Evolutionary conservation across 2,797 vertebrate genomes (phyloP), one percentile per base, ranked within the genome.

Genomic region (Oceanodroma leucorhoa): DNA sequence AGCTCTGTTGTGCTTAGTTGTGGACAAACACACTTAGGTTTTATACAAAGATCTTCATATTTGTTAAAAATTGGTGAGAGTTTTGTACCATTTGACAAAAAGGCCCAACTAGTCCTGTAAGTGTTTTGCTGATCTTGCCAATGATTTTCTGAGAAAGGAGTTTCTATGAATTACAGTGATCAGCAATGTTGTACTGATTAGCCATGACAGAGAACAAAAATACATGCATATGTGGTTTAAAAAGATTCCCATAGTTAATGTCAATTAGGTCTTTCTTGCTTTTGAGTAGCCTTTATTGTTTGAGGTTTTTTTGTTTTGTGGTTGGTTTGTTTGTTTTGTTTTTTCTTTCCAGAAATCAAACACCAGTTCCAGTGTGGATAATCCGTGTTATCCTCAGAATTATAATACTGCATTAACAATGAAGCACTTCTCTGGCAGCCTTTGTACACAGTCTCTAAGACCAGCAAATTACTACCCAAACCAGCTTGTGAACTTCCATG

Each of bases 371-470:
- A 55, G 32, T 14, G 80, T 99, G 83, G 43, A 67, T 67, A 99
- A 99, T 85, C 99, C 99, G 50, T 99, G 99, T 92, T 99, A 98
- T 94, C 98, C 98, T 41, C 91, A 60, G 65, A 97, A 98, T 67
- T 99, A 98, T 46, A 97, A 73, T 41, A 89, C 71, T n/a, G 96
- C 95, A 62, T 51, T 98, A 38, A 84, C 41, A 0, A 95, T 98
- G 80, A 98, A 98, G 11, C 29, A 93, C 6, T 94, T 99, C 85
- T 99, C 98, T 82, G 98, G 98, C 92, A 98, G 99, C 40, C 94
- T 98, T 86, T 99, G 99, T 92, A 99, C 98, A 7, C 72, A 69
- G 58, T 79, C 94, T 50, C 86, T 96, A 77, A 97, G 94, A 54
- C 98, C 98, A 6, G 9, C 17, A 34, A 84, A 58, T 75, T 99